Base-by-base conservation (phyloP, 2,797 vertebrate genomes). In the Manis pentadactyla region DNA sequence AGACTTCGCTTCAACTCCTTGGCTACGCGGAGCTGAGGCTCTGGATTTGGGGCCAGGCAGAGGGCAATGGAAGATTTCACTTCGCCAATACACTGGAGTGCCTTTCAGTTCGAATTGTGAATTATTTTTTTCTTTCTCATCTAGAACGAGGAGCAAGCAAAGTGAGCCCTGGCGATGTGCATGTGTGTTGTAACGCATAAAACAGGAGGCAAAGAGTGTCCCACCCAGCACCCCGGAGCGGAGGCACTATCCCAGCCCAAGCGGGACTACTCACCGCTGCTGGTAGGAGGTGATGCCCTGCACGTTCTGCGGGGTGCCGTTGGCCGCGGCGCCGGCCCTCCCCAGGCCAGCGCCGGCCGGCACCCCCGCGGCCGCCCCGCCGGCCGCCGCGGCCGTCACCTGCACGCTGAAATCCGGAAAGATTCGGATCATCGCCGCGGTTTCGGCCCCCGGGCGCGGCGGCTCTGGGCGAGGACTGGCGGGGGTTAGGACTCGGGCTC, bases 331-430 rank as follows among this genome's bases (percentile, higher is more conserved):
- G 55, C 98, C 98, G 94, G 99, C 98, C 99, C 99, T 98, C 99
- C 98, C 98, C 98, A 99, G 97, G 98, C 99, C 98, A 98, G 99
- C 97, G 98, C 98, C 98, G 98, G 98, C 99, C 99, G 99, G 97
- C 96, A 98, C 98, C 92, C 99, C 99, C 95, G 99, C 99, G 94
- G 99, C 99, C 87, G 98, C 98, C 86, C 99, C 99, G 98, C 99
- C 99, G 97, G 99, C 99, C 96, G 98, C 98, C 95, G 99, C 99
- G 92, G 99, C 99, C 98, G 99, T 99, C 99, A 99, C 99, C 99
- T 99, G 99, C 98, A 99, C 99, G 98, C 99, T 99, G 99, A 99
- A 99, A 99, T 99, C 99, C 99, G 99, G 99, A 99, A 99, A 99
- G 99, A 99, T 99, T 98, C 99, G 99, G 99, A 99, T 99, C 99